Evolutionary conservation across 2,113 vertebrate species (phyloP).

Genomic region (Penelope pileata): DNA sequence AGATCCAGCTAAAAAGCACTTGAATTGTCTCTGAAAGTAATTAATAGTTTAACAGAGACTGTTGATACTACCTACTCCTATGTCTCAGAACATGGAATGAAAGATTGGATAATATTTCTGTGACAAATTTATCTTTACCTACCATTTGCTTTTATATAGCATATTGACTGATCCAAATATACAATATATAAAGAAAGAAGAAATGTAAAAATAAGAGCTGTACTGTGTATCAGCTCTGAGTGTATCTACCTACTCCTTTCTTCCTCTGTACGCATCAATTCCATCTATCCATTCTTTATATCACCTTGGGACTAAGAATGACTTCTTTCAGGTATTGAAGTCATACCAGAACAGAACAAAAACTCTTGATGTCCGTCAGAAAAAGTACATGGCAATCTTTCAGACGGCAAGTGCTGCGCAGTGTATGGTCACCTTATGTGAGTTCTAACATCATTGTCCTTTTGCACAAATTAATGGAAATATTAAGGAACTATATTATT

Average conservation of each 20-base stretch:
- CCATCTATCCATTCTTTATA: background rate
- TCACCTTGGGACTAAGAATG: background rate
- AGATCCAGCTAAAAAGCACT: background rate
- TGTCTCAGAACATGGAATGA: background rate
- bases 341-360: background rate
- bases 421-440: background rate
- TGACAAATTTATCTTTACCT: background rate
- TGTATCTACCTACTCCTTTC: background rate
- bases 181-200: background rate
- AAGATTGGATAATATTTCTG: background rate
- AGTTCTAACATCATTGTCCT: background rate
- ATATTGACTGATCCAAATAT: background rate
- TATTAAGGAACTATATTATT: accelerated
- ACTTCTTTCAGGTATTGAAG: background rate
- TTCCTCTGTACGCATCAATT: background rate
- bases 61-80: background rate
- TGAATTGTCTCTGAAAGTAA: background rate
- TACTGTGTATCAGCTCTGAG: background rate
- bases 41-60: background rate
- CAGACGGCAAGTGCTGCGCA: background rate
- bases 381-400: background rate
- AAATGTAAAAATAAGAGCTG: background rate
- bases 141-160: background rate
- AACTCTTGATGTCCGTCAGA: background rate
- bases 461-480: background rate